These are phyloP conservation scores for Martes martes DNA, from an alignment of 2,113 vertebrate genomes.

Conservation along the genomic window DNA sequence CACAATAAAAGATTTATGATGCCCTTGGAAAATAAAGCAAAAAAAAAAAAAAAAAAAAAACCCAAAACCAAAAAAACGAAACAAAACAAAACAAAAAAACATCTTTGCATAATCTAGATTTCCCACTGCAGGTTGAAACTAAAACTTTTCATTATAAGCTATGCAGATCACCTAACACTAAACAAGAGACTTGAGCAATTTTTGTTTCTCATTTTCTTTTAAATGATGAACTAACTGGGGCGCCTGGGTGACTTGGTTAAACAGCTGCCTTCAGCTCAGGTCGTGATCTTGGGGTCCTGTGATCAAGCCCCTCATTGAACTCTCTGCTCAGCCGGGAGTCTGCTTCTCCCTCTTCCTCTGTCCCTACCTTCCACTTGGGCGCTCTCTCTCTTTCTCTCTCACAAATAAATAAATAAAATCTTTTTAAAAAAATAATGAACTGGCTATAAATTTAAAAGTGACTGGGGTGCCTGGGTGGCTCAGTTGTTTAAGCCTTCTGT, in stretches of 20 bases:
- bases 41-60: constrained; percentile 25
- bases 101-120: not conserved
- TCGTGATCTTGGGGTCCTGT: not conserved
- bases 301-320: not conserved
- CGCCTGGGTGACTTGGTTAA: not conserved
- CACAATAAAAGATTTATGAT: not conserved
- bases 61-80: not conserved
- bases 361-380: not conserved
- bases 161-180: not conserved
- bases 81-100: not conserved
- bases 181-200: not conserved
- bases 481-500: too few species aligned
- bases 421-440: too few species aligned
- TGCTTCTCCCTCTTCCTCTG: not conserved
- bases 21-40: not conserved
- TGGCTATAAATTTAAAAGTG: too few species aligned
- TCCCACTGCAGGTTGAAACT: not conserved
- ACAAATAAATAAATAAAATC: too few species aligned
- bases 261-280: not conserved
- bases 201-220: not conserved
- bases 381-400: not conserved
- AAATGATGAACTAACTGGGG: not conserved
- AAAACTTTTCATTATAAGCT: not conserved
- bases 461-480: too few species aligned
- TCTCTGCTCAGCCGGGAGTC: not conserved